Percentiles rank a stretch among this genome's conserved stretches.
Evolutionary conservation across 64 coral and sea anemone species (phyloP).

Genomic region (Platygyra sinensis): DNA sequence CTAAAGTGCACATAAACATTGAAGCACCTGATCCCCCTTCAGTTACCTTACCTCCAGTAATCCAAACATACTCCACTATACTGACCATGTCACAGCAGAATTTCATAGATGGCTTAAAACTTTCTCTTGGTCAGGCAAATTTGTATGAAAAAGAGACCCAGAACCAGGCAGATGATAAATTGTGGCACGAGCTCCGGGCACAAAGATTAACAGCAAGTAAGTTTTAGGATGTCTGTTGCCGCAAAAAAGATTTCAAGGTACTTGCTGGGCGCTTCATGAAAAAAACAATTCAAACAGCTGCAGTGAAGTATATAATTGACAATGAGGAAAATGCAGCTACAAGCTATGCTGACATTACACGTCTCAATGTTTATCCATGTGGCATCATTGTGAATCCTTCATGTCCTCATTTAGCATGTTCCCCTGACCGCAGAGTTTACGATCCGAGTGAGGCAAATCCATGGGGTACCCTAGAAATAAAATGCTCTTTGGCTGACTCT

Average conservation of each 20-base stretch:
- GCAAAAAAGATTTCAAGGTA: conserved; percentile 28
- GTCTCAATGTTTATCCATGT: not conserved
- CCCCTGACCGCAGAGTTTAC: conserved; percentile 18
- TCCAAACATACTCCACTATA: not conserved
- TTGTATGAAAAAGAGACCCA: not conserved
- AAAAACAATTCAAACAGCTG: conserved; percentile 58
- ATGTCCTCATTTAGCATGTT: conserved; percentile 9
- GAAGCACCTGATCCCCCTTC: not conserved
- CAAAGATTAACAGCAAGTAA: conserved; percentile 41
- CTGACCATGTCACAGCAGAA: not conserved
- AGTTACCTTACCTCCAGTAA: not conserved
- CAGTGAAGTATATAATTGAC: conserved; percentile 66
- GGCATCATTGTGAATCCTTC: conserved; percentile 4
- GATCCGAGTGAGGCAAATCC: not conserved
- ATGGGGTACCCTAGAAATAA: no score
- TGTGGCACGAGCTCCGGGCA: not conserved
- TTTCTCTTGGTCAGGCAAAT: not conserved
- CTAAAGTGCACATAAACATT: conserved; percentile 10
- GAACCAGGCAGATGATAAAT: not conserved
- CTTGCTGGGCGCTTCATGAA: conserved; percentile 37
- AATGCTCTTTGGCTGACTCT: conserved; percentile 15
- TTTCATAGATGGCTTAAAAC: not conserved
- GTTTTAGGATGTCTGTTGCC: conserved; percentile 37
- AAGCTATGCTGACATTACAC: not conserved
- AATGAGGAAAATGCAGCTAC: not conserved